Evolutionary conservation across 1,140 invertebrate species (phyloP).

Genomic region (Maniola jurtina): DNA sequence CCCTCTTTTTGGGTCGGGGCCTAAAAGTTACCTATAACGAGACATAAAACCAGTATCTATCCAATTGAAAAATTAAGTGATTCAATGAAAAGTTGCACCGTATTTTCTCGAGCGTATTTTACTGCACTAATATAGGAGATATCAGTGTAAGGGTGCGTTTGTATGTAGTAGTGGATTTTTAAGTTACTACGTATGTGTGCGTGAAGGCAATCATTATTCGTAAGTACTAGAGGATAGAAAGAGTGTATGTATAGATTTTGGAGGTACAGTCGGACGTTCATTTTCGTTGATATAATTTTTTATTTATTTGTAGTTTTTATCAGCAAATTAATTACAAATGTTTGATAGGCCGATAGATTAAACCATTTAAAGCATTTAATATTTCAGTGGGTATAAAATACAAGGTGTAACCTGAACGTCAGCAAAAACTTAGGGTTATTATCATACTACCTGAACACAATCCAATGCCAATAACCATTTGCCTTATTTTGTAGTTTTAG

Average conservation of each 20-base stretch:
- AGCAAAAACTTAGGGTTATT: too few relatives aligned
- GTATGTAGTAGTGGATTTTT: conserved; percentile 30
- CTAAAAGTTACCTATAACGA: too few relatives aligned
- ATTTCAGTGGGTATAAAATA: too few relatives aligned
- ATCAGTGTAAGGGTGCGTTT: conserved; percentile 25
- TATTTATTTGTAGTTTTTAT: too few relatives aligned
- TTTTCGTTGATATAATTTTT: not conserved
- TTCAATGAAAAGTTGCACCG: conserved; percentile 24
- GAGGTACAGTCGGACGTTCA: conserved; percentile 32
- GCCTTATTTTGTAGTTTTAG: too few relatives aligned
- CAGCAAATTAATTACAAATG: too few relatives aligned
- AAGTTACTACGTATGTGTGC: conserved; percentile 24
- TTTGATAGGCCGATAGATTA: too few relatives aligned
- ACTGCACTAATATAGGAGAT: conserved; percentile 32
- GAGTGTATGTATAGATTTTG: conserved; percentile 53
- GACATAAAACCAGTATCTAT: not conserved
- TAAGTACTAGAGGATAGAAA: conserved; percentile 68
- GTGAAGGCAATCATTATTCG: conserved; percentile 60
- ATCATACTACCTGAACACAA: too few relatives aligned
- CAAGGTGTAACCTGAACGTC: too few relatives aligned
- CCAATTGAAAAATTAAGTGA: not conserved
- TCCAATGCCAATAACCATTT: too few relatives aligned
- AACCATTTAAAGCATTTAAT: too few relatives aligned
- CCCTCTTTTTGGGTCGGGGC: too few relatives aligned
- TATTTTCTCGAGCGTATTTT: conserved; percentile 23